Evolutionary conservation across 2,888 invertebrate species (phyloP).

Genomic region (Furcula furcula): DNA sequence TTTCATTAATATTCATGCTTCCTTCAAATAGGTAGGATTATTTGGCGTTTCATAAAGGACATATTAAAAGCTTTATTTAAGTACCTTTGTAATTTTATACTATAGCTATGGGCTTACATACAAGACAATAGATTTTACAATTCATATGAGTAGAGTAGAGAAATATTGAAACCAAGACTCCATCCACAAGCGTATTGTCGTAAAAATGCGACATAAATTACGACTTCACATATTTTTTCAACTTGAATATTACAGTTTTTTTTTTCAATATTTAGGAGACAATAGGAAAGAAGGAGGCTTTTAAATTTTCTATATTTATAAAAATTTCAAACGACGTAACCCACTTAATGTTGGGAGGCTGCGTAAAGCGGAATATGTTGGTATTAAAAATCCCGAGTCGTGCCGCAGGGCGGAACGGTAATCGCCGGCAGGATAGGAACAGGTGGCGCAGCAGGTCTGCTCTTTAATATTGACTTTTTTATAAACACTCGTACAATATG

Average conservation of each 20-base stretch:
- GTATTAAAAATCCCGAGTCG: constrained; percentile 43
- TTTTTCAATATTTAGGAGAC: constrained; percentile 4
- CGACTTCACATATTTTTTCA: too few species aligned
- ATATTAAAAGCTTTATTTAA: too few species aligned
- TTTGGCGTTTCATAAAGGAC: too few species aligned
- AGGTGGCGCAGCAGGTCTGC: constrained; percentile 50
- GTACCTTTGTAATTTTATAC: too few species aligned
- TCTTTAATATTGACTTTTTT: constrained; percentile 54
- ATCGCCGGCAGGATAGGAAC: constrained; percentile 52
- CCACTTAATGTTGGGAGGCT: constrained; percentile 25
- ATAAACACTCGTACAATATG: constrained; percentile 43
- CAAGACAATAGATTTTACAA: too few species aligned
- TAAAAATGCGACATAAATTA: constrained; percentile 26
- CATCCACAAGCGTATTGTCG: constrained; percentile 18
- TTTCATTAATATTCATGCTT: constrained; percentile 1
- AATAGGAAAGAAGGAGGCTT: constrained; percentile 7
- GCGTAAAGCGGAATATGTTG: constrained; percentile 32
- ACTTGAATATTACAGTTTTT: too few species aligned
- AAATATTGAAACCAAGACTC: too few species aligned
- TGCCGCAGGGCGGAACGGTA: constrained; percentile 48
- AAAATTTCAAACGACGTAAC: constrained; percentile 32
- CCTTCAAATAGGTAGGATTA: background rate
- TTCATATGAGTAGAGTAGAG: too few species aligned
- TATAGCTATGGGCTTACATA: too few species aligned
- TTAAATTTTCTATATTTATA: constrained; percentile 25